Percentiles rank a stretch among this genome's conserved stretches.
Conservation (phyloP, 1,140 invertebrate species). For the Brachionus manjavacas region DNA sequence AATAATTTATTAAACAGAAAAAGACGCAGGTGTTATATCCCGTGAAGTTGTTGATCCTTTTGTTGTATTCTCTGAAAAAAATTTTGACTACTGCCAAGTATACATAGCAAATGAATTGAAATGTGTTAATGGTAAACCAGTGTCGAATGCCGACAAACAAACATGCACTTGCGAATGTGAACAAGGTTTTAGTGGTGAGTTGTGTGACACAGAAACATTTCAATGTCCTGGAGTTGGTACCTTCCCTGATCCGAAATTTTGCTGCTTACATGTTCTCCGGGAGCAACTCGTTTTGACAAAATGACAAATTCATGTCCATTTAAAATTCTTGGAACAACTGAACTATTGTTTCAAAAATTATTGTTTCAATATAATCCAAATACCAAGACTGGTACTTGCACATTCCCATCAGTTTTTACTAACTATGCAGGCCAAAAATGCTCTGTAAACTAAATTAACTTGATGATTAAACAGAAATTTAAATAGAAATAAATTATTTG, state of each 20-base stretch:
- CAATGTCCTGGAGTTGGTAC: neutral
- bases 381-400: neutral
- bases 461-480: neutral
- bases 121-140: neutral
- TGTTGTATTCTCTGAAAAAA: too few relatives aligned
- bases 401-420: conserved; percentile 14
- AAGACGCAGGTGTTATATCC: too few relatives aligned
- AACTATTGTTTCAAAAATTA: neutral
- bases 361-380: neutral
- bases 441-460: neutral
- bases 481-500: neutral
- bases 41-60: too few relatives aligned
- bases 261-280: neutral
- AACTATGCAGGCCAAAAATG: neutral
- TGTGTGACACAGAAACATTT: neutral
- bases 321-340: neutral
- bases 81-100: too few relatives aligned
- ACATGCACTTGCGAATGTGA: neutral
- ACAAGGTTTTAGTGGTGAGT: neutral
- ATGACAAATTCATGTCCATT: neutral
- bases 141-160: neutral
- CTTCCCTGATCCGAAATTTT: neutral
- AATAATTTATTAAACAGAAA: too few relatives aligned
- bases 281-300: neutral
- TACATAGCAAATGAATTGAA: too few relatives aligned